Evolutionary conservation across 2,888 invertebrate species (phyloP), one percentile per base, ranked within the genome.

Genomic region (Habroteleia sp.): DNA sequence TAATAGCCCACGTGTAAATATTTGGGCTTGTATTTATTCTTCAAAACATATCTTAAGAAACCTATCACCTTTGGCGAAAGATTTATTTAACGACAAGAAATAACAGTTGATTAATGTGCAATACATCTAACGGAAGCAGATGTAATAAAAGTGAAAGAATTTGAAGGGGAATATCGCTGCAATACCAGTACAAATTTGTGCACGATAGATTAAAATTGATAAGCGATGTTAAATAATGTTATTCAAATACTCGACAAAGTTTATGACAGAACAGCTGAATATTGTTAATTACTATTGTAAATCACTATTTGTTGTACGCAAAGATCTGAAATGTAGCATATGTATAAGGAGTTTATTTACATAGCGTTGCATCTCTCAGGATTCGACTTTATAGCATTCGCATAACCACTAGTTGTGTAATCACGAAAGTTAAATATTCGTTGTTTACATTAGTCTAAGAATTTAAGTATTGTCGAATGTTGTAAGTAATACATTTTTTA

Each of bases 321-420:
- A 56, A 44, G 44, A 58, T 42, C 46, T 46, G 39, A 35, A 13
- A 25, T 11, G 11, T 37, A 37, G 60, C 37, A 37, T 46, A 60
- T 33, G 50, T 52, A 63, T 41, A 63, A 50, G 42, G 42, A 25
- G 31, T 50, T 33, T 63, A 52, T 63, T 50, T 63, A 33, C 63
- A 52, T 63, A 63, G 52, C 50, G 33, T 14, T 41, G 50, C 31
- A 41, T 62, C 50, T 31, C 33, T 52, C 42, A n/a, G n/a, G n/a
- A n/a, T 23, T n/a, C 17, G 14, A 37, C 31, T 46, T 10, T 14
- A 16, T 37, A 14, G 14, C 41, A n/a, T 52, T 50, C 50, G 50
- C 50, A 42, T 41, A 63, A 63, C 50, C 42, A 25, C 50, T 42
- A 50, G 33, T 63, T 63, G 52, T 52, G 63, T 52, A 63, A 50